Base-by-base conservation (phyloP, 30 jellyfish, hydroid and myxozoan genomes). In the Hydra vulgaris region DNA sequence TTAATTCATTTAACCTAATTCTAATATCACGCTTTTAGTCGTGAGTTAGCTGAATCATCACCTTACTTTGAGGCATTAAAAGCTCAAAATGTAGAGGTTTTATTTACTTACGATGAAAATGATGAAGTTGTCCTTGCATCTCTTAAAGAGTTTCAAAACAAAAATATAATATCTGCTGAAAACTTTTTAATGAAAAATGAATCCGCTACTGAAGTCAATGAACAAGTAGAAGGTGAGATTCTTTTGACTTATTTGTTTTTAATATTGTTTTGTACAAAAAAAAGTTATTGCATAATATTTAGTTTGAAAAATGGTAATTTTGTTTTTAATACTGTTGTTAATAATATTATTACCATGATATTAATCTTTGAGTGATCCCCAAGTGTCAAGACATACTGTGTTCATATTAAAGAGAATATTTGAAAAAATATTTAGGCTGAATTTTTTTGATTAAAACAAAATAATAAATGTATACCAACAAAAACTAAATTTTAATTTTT, bases 1-100 rank as follows among this genome's bases (percentile, higher is more conserved):
- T 1, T 21, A 3, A 1, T 21, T 21, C 7, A 76, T 26, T 53
- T 25, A 54, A 52, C 21, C 16, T 52, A 21, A 12, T 56, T 8
- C 0, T 7, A 4, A 40, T 40, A 3, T 40, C 12, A 12, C 61
- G 12, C 21, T 70, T 82, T 21, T 54, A 92, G 98, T 77, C 98
- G 98, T 66, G 96, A 86, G 71, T 89, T 92, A 20, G 98, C 98
- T 18, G 98, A 92, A 84, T 85, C 98, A 20, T 92, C 98, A 21
- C 98, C 98, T 0, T 92, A 92, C 79, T 92, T 73, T 78, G 98
- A 92, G 84, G 98, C 98, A 0, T 72, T 92, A 81, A 92, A 92
- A 71, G 53, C 81, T 56, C 87, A 85, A 53, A 95, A 87, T 55
- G 98, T 92, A 7, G 98, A 92, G 92, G 98, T 92, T 21, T 22